A percentile compares a stretch with the other conserved stretches of the same genome.
These are phyloP conservation scores for Archips xylosteana DNA, from an alignment of 2,888 invertebrate genomes.

Conservation along the genomic window DNA sequence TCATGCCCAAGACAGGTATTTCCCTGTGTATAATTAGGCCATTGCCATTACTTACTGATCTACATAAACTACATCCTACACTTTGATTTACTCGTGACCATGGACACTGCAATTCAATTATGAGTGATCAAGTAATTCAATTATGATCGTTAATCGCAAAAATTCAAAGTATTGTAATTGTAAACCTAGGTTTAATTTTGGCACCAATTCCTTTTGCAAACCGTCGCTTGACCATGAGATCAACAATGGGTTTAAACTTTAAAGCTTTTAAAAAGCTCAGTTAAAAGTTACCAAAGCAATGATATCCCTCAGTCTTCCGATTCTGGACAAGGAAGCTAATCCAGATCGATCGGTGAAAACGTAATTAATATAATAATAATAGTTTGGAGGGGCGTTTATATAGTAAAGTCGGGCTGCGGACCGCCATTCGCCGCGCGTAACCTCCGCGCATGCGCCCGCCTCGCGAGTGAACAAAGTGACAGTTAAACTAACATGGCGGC, in stretches of 20 bases:
- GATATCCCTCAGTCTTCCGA: slow-evolving; percentile 9
- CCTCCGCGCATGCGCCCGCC: slow-evolving; percentile 73
- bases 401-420: slow-evolving; percentile 56
- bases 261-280: too few species aligned
- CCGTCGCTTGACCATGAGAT: background rate
- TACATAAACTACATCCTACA: too few species aligned
- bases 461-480: slow-evolving; percentile 77
- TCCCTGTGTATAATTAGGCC: too few species aligned
- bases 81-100: too few species aligned
- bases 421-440: slow-evolving; percentile 80
- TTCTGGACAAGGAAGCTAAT: slow-evolving; percentile 71
- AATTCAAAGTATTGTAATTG: too few species aligned
- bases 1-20: too few species aligned
- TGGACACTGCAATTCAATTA: too few species aligned
- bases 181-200: too few species aligned
- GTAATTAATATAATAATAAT: slow-evolving; percentile 82
- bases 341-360: slow-evolving; percentile 80
- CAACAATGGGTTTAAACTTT: background rate
- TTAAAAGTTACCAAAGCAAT: background rate
- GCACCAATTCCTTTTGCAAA: too few species aligned
- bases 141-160: too few species aligned
- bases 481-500: slow-evolving; percentile 80
- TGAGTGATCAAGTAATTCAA: too few species aligned
- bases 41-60: too few species aligned
- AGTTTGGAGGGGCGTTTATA: slow-evolving; percentile 81